Base-by-base conservation (phyloP, 2,888 invertebrate genomes). In the Rhagophthalmus giganteus region DNA sequence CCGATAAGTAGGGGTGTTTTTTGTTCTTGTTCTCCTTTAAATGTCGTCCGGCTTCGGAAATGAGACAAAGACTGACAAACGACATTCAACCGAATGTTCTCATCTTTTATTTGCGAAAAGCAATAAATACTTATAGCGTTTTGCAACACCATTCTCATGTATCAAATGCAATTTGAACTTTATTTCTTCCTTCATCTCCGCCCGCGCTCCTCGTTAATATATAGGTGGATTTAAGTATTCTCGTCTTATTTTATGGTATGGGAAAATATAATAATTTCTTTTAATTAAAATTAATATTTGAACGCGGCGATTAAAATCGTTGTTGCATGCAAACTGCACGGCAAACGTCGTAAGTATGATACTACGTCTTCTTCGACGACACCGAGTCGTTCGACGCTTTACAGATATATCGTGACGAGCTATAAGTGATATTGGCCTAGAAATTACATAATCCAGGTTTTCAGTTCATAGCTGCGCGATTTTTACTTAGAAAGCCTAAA, bases 391-490 rank as follows among this genome's bases (percentile, higher is more conserved):
- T 32, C 32, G 8, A 6, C 12, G 12, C 20, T 25, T 38, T 15
- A 8, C 37, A 24, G 26, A 30, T 42, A 39, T 42, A 38, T 42
- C 33, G 38, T 16, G 41, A 14, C 28, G 20, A 15, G 13, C 26
- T 15, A 10, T 31, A 42, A 24, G 40, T 46, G 54, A 55, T 54
- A 51, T 52, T 57, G 57, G 57, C 57, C 57, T 57, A 57, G 47
- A 57, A 55, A 57, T 57, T 57, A 57, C 57, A 46, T 57, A 57
- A 57, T 57, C 47, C 49, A 55, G 57, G 57, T 57, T 57, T 57
- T 48, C 52, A 57, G 57, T 54, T 54, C 57, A 54, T 40, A 52
- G 37, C 41, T 33, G 25, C 37, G 31, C 14, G 30, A 46, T 47
- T 48, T 53, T 53, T 37, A 26, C 34, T 35, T 30, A 28, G 31